A percentile compares a stretch with the other conserved stretches of the same genome.
phyloP scores from a whole-genome alignment of 2,888 invertebrate genomes.

The Tridacna crocea region DNA sequence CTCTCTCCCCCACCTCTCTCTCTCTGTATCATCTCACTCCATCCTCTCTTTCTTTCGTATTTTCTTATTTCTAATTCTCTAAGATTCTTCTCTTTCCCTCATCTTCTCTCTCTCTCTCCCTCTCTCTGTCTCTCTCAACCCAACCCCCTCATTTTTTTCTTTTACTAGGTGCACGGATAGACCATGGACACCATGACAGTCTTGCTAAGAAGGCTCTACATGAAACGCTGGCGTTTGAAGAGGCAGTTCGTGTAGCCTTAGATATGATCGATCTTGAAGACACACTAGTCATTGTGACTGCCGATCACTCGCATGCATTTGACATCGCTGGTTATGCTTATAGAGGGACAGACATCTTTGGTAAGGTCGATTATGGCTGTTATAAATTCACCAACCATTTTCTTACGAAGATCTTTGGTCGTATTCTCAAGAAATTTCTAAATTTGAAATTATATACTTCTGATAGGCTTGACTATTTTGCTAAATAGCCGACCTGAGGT shows the following conservation, averaged over 20 bases:
- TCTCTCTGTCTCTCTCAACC: background rate
- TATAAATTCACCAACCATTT: too few species aligned
- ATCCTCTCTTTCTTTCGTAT: background rate
- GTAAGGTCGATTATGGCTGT: constrained; percentile 32
- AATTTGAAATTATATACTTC: background rate
- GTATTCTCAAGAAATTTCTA: too few species aligned
- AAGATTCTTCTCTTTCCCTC: background rate
- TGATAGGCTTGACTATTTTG: too few species aligned
- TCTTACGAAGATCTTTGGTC: background rate
- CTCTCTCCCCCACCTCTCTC: background rate
- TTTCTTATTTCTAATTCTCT: background rate
- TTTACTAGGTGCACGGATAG: constrained; percentile 80
- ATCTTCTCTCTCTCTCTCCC: background rate
- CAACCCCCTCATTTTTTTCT: background rate
- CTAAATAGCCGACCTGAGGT: too few species aligned
- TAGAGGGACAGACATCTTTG: constrained; percentile 76
- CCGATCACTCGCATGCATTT: constrained; percentile 84
- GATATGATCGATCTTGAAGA: constrained; percentile 87
- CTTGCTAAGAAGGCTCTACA: constrained; percentile 87
- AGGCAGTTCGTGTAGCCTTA: constrained; percentile 88
- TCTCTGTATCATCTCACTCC: background rate
- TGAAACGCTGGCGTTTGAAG: constrained; percentile 91
- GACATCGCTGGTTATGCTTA: constrained; percentile 79
- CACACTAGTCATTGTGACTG: constrained; percentile 90
- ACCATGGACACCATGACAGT: constrained; percentile 87